phyloP scores from a whole-genome alignment of 2,888 invertebrate species.

The Sycophila texana region DNA sequence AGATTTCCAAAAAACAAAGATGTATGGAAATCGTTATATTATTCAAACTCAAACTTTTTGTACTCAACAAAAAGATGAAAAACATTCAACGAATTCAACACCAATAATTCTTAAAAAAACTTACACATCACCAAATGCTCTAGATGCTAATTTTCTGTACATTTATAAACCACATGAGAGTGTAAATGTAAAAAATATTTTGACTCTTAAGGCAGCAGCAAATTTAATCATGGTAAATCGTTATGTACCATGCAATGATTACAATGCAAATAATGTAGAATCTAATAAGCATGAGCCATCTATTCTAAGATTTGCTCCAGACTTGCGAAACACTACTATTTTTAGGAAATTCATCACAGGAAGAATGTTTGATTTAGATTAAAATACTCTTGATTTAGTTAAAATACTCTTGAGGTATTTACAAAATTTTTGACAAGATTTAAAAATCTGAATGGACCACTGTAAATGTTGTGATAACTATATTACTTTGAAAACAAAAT shows the following conservation, averaged over 20 bases:
- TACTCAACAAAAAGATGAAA: slow-evolving; percentile 68
- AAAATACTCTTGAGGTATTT: slow-evolving; percentile 13
- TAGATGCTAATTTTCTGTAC: slow-evolving; percentile 60
- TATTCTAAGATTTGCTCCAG: slow-evolving; percentile 77
- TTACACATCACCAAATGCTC: slow-evolving; percentile 57
- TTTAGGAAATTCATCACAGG: slow-evolving; percentile 53
- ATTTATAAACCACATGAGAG: slow-evolving; percentile 63
- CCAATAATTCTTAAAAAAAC: slow-evolving; percentile 67
- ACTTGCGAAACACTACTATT: slow-evolving; percentile 71
- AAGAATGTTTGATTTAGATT: slow-evolving; percentile 53
- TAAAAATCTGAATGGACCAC: slow-evolving; percentile 44
- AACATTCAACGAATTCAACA: slow-evolving; percentile 60
- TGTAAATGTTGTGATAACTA: slow-evolving; percentile 47
- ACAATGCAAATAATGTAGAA: slow-evolving; percentile 49
- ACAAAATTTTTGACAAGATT: slow-evolving; percentile 27
- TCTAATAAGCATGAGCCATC: slow-evolving; percentile 75
- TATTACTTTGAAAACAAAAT: slow-evolving; percentile 12
- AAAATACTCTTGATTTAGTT: slow-evolving; percentile 26
- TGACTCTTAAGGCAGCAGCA: slow-evolving; percentile 58
- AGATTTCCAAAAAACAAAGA: slow-evolving; percentile 76
- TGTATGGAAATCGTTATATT: slow-evolving; percentile 77
- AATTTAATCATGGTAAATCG: slow-evolving; percentile 66
- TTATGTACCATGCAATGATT: slow-evolving; percentile 63
- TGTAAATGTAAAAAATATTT: slow-evolving; percentile 55
- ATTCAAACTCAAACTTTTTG: slow-evolving; percentile 75